Percentiles rank a stretch among this genome's conserved stretches.
These are phyloP conservation scores for Brachyopa scutellaris DNA, from an alignment of 2,888 invertebrate genomes.

Conservation along the genomic window DNA sequence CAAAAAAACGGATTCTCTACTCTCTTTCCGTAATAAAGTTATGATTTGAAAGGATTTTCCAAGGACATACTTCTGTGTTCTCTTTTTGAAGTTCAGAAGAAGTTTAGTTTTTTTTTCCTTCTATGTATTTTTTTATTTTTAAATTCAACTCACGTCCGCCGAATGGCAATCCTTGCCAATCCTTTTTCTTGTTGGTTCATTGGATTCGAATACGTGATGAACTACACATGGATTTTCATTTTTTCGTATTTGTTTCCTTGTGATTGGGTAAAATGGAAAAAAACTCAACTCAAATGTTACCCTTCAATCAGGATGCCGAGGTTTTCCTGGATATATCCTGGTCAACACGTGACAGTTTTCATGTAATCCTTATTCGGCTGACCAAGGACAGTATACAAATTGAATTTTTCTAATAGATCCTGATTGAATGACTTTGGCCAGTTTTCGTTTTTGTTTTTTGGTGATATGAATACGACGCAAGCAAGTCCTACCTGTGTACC, in stretches of 20 bases:
- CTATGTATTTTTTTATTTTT: not conserved
- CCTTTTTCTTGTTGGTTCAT: conserved; percentile 49
- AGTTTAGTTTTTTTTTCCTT: not conserved
- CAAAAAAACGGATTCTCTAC: too few relatives aligned
- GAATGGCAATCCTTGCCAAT: conserved; percentile 37
- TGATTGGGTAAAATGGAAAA: conserved; percentile 5
- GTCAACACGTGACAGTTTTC: conserved; percentile 14
- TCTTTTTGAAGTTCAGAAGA: not conserved
- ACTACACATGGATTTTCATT: conserved; percentile 15
- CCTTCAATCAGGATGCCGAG: conserved; percentile 34
- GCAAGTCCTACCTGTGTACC: too few relatives aligned
- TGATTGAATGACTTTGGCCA: too few relatives aligned
- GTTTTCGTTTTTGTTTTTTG: too few relatives aligned
- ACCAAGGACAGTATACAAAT: too few relatives aligned
- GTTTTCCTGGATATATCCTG: conserved; percentile 4
- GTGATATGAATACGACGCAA: too few relatives aligned
- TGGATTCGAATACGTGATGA: conserved; percentile 57
- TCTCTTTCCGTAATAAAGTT: not conserved
- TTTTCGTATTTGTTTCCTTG: not conserved
- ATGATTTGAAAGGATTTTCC: not conserved
- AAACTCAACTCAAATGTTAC: not conserved
- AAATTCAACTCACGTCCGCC: conserved; percentile 42
- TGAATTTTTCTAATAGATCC: too few relatives aligned
- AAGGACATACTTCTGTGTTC: not conserved
- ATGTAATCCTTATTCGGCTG: too few relatives aligned